These are phyloP conservation scores for Cantharis rustica DNA, from an alignment of 2,888 invertebrate species.

Conservation along the genomic window DNA sequence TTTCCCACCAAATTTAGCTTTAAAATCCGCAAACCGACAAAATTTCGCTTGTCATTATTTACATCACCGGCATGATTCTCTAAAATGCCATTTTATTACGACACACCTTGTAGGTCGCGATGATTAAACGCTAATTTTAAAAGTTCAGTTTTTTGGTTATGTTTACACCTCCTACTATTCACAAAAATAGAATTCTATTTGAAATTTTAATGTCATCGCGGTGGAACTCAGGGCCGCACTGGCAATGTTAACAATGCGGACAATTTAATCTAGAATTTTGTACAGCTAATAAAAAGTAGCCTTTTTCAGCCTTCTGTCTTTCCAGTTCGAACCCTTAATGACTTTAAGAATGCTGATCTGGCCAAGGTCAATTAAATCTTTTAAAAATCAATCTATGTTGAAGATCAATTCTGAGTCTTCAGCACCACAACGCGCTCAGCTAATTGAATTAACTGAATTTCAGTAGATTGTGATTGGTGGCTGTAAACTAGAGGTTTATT, in stretches of 20 bases:
- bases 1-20: not conserved
- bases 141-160: not conserved
- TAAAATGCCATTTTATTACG: not conserved
- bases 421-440: no score
- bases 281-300: no score
- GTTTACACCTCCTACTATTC: not conserved
- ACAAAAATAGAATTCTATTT: not conserved
- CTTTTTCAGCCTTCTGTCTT: no score
- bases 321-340: no score
- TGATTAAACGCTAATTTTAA: not conserved
- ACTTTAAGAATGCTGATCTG: no score
- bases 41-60: not conserved
- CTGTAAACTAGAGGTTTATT: no score
- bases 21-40: not conserved
- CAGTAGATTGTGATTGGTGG: no score
- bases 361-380: no score
- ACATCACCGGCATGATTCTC: not conserved
- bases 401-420: no score
- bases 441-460: no score
- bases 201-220: not conserved
- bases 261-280: no score
- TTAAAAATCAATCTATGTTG: no score
- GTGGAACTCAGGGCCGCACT: not conserved
- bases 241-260: not conserved
- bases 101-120: not conserved